Evolutionary conservation across 1,140 invertebrate species (phyloP).

Genomic region (Scaptomyza hsui): DNA sequence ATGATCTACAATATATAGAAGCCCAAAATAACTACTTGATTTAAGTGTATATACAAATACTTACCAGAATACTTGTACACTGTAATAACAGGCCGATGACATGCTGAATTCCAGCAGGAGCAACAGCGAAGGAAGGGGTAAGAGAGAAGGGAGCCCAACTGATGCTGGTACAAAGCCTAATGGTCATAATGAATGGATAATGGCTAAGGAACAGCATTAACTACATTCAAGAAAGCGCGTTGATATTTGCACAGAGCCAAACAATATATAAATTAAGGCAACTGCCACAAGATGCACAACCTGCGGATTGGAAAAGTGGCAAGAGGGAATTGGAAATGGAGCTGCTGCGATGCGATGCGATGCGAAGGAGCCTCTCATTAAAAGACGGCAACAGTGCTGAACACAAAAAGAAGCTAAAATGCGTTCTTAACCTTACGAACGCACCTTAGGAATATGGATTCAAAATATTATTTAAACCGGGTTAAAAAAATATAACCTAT

Average conservation of each 20-base stretch:
- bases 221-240: constrained; percentile 52
- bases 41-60: no score
- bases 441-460: no score
- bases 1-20: no score
- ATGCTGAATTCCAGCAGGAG: constrained; percentile 19
- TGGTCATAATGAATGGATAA: constrained; percentile 80
- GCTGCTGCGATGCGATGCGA: no score
- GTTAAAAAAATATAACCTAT: no score
- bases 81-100: constrained; percentile 33
- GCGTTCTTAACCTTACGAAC: no score
- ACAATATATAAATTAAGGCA: constrained; percentile 79
- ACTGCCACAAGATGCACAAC: constrained; percentile 49
- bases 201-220: constrained; percentile 76
- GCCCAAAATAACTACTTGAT: no score
- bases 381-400: neutral
- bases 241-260: constrained; percentile 75
- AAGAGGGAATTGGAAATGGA: neutral
- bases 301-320: constrained; percentile 8
- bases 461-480: no score
- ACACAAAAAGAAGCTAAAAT: no score
- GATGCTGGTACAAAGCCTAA: constrained; percentile 64
- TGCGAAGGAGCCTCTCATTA: constrained; percentile 26
- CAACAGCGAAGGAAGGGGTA: neutral
- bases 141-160: neutral
- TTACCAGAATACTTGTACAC: no score